Conservation (phyloP, 1,140 invertebrate genomes). For the Magallana ariakensis region DNA sequence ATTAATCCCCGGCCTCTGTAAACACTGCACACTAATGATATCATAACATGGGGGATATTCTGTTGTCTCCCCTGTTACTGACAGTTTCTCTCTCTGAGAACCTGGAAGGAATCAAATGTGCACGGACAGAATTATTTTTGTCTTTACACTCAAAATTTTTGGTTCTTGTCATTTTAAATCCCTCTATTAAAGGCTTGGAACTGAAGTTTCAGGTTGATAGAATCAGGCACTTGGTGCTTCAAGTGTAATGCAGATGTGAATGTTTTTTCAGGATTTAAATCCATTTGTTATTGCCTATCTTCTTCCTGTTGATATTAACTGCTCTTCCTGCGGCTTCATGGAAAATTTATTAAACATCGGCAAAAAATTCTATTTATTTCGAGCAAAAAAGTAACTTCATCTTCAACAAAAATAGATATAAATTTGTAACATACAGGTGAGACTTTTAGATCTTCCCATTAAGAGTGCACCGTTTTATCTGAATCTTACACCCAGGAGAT, state of each 20-base stretch:
- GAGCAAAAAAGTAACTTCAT: neutral
- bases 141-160: neutral
- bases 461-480: too few relatives aligned
- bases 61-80: neutral
- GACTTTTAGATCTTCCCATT: too few relatives aligned
- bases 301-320: neutral
- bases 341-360: constrained; percentile 16
- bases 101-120: neutral
- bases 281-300: neutral
- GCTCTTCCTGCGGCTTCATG: neutral
- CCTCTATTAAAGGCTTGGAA: too few relatives aligned
- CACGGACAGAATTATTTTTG: neutral
- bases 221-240: too few relatives aligned
- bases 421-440: neutral
- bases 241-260: too few relatives aligned
- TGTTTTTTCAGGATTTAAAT: too few relatives aligned
- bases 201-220: too few relatives aligned
- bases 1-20: constrained; percentile 11
- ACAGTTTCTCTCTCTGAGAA: neutral
- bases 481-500: too few relatives aligned
- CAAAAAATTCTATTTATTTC: neutral
- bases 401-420: neutral
- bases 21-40: constrained; percentile 26
- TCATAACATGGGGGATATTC: neutral
- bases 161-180: neutral